phyloP scores from a whole-genome alignment of 2,888 invertebrate species.

The Tetranychus piercei region DNA sequence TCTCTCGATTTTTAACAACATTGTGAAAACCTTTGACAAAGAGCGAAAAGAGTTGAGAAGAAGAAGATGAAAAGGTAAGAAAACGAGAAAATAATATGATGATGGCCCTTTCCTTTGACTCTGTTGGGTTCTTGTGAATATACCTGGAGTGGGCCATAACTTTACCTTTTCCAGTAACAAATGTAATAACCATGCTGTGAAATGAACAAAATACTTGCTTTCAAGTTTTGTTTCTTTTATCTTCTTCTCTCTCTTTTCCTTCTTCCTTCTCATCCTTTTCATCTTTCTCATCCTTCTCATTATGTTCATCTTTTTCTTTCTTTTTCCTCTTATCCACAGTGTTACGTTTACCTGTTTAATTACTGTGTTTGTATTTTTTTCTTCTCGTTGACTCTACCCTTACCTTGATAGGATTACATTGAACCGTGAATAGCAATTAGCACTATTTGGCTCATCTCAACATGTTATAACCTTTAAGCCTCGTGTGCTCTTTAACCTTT shows the following conservation, averaged over 20 bases:
- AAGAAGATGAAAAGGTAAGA: neutral
- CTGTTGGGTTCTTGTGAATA: neutral
- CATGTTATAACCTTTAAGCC: neutral
- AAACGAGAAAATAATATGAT: neutral
- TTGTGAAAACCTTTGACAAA: too few relatives aligned
- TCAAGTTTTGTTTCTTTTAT: neutral
- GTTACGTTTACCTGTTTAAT: neutral
- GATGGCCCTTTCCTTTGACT: neutral
- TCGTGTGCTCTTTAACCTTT: neutral
- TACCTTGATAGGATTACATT: neutral
- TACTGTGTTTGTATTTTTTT: too few relatives aligned
- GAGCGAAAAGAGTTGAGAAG: neutral
- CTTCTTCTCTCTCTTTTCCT: neutral
- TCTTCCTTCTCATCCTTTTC: neutral
- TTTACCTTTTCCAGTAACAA: neutral
- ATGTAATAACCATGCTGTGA: neutral
- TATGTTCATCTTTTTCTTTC: neutral
- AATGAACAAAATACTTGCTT: neutral
- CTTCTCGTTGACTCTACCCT: neutral
- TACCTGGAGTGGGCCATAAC: neutral
- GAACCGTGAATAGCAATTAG: slow-evolving; percentile 1
- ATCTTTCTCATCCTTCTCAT: neutral
- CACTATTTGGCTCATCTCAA: neutral
- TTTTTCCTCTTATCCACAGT: neutral
- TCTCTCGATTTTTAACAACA: too few relatives aligned